These are phyloP conservation scores for Crocuta crocuta DNA, from an alignment of 2,113 vertebrate genomes.

Conservation along the genomic window DNA sequence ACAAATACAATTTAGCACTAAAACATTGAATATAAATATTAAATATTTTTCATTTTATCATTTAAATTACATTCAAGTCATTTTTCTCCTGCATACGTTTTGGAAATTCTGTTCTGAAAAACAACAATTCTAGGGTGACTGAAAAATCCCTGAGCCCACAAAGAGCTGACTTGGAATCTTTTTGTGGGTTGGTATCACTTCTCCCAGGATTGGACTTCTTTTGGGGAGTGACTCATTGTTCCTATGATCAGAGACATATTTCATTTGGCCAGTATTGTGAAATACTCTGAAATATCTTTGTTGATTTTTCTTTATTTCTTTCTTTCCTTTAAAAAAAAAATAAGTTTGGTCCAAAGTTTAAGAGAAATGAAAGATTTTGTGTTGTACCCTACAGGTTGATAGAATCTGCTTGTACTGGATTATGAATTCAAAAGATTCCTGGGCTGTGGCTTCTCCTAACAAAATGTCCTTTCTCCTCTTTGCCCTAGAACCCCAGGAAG, in stretches of 20 bases:
- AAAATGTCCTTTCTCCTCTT: not conserved
- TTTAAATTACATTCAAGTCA: not conserved
- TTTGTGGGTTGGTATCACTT: not conserved
- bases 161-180: not conserved
- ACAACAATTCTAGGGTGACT: not conserved
- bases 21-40: not conserved
- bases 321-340: not conserved
- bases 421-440: not conserved
- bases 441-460: not conserved
- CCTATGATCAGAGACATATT: not conserved
- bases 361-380: constrained; percentile 23
- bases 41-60: not conserved
- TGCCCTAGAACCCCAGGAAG: not conserved
- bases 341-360: not conserved
- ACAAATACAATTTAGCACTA: not conserved
- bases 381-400: not conserved
- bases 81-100: not conserved
- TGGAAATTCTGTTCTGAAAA: not conserved
- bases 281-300: constrained; percentile 40
- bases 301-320: not conserved
- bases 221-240: not conserved
- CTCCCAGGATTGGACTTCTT: not conserved
- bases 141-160: not conserved
- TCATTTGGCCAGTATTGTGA: not conserved
- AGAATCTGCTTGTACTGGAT: not conserved